Base-by-base conservation (phyloP, 2,797 vertebrate species). In the Malacoraja senta region DNA sequence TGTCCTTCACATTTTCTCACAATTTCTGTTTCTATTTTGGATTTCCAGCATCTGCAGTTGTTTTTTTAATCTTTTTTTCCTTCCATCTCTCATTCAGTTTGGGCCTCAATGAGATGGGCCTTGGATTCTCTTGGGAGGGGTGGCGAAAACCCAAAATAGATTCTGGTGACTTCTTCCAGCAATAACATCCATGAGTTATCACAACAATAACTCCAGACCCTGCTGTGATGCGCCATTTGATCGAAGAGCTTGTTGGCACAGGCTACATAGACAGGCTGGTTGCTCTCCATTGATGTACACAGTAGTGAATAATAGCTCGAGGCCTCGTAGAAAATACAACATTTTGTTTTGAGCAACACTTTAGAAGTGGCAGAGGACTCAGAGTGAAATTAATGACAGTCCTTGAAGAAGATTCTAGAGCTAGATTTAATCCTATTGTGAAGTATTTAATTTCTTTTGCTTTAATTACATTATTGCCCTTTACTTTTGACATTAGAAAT, bases 401-500 rank as follows among this genome's bases (percentile, higher is more conserved):
- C 32, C 24, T 65, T 10, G 61, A 78, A n/a, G 29, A 32, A 13
- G 61, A 19, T 19, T 63, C 58, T 6, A 65, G 8, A 86, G 29
- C 83, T 86, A 17, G 58, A 65, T 86, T 86, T 63, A 29, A 86
- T 63, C 58, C 83, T 32, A 21, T 63, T 63, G 83, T 86, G 58
- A 86, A n/a, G 13, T 86, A 63, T 86, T 26, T 86, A 86, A 86
- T 86, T 86, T 84, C 3, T n/a, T 84, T 1, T n/a, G 53, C 53
- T 53, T 84, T 53, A n/a, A 61, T 84, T 61, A 84, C 53, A 84
- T 26, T 12, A 10, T 80, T 12, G 61, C 24, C 26, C 53, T 24
- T 86, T 58, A 86, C n/a, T 63, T 86, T 63, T 86, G 83, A 65
- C 83, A 63, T 86, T 86, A 4, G 1, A 86, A 17, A 86, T 86